Conservation (phyloP, 1,140 invertebrate genomes). For the Zaprionus nigranus region DNA sequence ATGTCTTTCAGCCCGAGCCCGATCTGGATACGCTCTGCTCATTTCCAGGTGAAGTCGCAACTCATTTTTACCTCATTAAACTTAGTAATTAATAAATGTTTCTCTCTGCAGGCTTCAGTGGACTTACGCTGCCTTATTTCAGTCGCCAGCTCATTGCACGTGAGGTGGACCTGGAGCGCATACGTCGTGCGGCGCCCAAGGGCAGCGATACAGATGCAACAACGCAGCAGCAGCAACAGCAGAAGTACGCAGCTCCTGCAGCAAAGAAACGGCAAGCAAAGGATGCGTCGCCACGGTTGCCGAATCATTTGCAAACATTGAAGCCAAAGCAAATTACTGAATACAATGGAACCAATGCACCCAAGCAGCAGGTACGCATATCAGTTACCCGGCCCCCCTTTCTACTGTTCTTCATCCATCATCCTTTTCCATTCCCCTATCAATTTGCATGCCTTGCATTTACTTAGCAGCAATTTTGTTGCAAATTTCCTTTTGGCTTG, state of each 20-base stretch:
- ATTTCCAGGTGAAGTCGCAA: slow-evolving; percentile 64
- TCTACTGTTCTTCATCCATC: neutral
- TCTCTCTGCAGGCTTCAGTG: slow-evolving; percentile 52
- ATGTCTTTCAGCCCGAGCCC: slow-evolving; percentile 93
- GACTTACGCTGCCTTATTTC: slow-evolving; percentile 86
- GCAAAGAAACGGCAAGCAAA: slow-evolving; percentile 42
- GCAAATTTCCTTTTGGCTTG: slow-evolving; percentile 61
- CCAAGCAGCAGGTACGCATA: slow-evolving; percentile 74
- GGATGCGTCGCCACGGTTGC: slow-evolving; percentile 72
- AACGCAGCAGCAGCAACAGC: slow-evolving; percentile 19
- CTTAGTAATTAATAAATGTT: neutral
- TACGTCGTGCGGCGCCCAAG: slow-evolving; percentile 85
- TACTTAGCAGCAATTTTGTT: slow-evolving; percentile 80
- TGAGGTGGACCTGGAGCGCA: slow-evolving; percentile 90
- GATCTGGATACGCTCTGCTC: slow-evolving; percentile 85
- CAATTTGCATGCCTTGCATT: slow-evolving; percentile 80
- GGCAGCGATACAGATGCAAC: slow-evolving; percentile 15
- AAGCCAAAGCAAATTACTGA: slow-evolving; percentile 85
- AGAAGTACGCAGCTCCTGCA: neutral
- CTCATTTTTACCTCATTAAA: neutral
- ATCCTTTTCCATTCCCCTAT: neutral
- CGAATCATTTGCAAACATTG: slow-evolving; percentile 89
- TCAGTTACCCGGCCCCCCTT: neutral
- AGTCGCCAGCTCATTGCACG: slow-evolving; percentile 91
- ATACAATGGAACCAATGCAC: slow-evolving; percentile 79